phyloP scores from a whole-genome alignment of 2,797 vertebrate genomes.

The Miopithecus talapoin region DNA sequence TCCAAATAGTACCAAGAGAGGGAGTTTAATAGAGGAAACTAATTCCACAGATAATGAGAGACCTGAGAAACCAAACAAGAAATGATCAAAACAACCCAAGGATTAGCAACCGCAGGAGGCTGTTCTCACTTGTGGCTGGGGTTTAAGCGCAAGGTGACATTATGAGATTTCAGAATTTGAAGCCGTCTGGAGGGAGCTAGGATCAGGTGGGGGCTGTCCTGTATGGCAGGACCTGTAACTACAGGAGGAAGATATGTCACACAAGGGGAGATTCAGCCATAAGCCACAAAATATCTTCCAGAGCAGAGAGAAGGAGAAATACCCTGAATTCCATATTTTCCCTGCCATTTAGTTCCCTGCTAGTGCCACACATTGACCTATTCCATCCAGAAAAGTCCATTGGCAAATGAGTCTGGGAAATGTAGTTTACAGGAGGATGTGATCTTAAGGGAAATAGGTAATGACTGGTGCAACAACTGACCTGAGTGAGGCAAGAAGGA shows the following conservation, averaged over 20 bases:
- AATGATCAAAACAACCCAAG: not conserved
- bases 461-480: not conserved
- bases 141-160: not conserved
- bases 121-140: not conserved
- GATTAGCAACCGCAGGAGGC: not conserved
- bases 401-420: not conserved
- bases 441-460: slow-evolving; percentile 12
- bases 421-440: not conserved
- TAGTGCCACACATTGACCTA: not conserved
- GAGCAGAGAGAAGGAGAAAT: not conserved
- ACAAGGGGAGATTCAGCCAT: not conserved
- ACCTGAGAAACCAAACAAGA: not conserved
- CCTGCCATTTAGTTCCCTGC: not conserved
- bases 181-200: not conserved
- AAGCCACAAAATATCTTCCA: not conserved
- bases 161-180: not conserved
- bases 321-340: not conserved
- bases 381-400: slow-evolving; percentile 1
- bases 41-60: not conserved
- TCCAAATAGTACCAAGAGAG: not conserved
- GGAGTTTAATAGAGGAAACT: not conserved
- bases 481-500: not conserved
- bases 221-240: not conserved
- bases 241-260: not conserved
- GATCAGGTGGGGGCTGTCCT: not conserved